Conservation (phyloP, 2,797 vertebrate genomes). For the Phalloptychus januarius region DNA sequence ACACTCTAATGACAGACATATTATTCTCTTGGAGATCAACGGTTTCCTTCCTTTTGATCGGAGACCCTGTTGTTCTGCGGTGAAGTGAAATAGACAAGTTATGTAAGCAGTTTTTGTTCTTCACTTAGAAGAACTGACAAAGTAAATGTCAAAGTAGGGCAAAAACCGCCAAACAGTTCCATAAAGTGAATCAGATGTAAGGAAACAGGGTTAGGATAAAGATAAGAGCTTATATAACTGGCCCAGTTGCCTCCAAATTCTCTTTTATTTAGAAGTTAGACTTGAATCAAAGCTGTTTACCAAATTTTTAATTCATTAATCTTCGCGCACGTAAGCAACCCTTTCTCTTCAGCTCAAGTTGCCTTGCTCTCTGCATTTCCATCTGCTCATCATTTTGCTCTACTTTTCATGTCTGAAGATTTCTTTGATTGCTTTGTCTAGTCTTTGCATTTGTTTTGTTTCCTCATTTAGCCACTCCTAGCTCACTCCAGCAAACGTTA, state of each 20-base stretch:
- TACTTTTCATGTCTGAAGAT: not conserved
- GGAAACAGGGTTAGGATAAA: slow-evolving; percentile 28
- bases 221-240: slow-evolving; percentile 54
- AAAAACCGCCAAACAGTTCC: slow-evolving; percentile 47
- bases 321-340: slow-evolving; percentile 35
- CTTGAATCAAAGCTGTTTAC: slow-evolving; percentile 56
- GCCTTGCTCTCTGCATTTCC: slow-evolving; percentile 6
- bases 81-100: slow-evolving; percentile 51
- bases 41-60: slow-evolving; percentile 48
- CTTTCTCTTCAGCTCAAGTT: slow-evolving; percentile 18
- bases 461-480: not conserved
- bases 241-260: slow-evolving; percentile 45
- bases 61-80: slow-evolving; percentile 30
- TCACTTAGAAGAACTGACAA: slow-evolving; percentile 42
- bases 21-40: slow-evolving; percentile 26
- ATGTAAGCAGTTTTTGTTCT: slow-evolving; percentile 48
- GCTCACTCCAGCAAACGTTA: not conserved
- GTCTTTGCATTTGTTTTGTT: not conserved
- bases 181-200: slow-evolving; percentile 62
- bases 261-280: slow-evolving; percentile 47
- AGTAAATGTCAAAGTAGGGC: slow-evolving; percentile 60
- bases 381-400: not conserved
- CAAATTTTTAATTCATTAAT: slow-evolving; percentile 59
- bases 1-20: not conserved
- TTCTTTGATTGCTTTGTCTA: slow-evolving; percentile 6